phyloP scores from a whole-genome alignment of 2,888 invertebrate species.

The Oxystoma pomonae region DNA sequence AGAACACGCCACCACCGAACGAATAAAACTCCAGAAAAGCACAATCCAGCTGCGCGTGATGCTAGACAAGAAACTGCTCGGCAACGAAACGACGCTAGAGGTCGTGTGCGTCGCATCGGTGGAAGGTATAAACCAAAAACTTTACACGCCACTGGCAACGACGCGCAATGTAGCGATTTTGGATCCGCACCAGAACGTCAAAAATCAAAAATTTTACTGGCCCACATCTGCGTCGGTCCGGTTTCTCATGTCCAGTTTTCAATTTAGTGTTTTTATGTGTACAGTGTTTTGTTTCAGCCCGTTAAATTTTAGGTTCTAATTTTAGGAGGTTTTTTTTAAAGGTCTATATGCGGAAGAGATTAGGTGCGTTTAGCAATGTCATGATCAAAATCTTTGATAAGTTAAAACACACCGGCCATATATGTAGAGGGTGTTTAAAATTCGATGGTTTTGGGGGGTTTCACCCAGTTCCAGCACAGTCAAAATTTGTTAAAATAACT shows the following conservation, averaged over 20 bases:
- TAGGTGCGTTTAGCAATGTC: too few relatives aligned
- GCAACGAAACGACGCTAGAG: background rate
- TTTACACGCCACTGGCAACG: background rate
- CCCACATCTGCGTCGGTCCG: background rate
- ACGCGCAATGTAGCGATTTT: background rate
- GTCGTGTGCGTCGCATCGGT: background rate
- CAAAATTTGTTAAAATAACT: too few relatives aligned
- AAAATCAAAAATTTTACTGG: slow-evolving; percentile 2
- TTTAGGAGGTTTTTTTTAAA: too few relatives aligned
- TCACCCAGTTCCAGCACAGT: too few relatives aligned
- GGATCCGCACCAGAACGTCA: background rate
- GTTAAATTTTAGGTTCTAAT: too few relatives aligned
- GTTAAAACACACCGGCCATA: too few relatives aligned
- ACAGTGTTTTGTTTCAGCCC: too few relatives aligned
- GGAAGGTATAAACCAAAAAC: background rate
- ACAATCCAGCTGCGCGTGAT: background rate
- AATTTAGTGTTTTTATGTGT: too few relatives aligned
- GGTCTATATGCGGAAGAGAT: too few relatives aligned
- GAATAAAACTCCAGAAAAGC: background rate
- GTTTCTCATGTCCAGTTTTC: background rate
- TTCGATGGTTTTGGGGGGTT: too few relatives aligned
- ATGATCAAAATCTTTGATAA: too few relatives aligned
- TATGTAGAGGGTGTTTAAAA: too few relatives aligned
- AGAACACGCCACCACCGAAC: background rate
- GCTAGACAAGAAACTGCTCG: background rate